A percentile compares a stretch with the other conserved stretches of the same genome.
Evolutionary conservation across 2,113 vertebrate species (phyloP).

Genomic region (Toxostoma redivivum): DNA sequence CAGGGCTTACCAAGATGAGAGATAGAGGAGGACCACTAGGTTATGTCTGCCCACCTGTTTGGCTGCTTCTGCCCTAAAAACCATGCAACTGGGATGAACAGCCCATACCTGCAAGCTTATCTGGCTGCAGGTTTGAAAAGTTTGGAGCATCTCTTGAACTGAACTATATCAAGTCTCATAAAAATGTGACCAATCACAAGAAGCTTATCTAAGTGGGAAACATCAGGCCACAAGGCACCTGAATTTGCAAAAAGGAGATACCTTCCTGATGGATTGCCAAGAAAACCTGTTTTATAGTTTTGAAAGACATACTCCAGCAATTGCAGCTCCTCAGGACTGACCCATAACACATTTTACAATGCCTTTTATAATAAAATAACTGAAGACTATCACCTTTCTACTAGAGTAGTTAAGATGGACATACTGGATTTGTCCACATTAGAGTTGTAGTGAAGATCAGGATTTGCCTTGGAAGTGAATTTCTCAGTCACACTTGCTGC

Average conservation of each 20-base stretch:
- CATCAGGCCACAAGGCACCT: neutral
- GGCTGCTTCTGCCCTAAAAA: neutral
- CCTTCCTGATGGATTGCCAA: neutral
- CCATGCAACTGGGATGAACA: neutral
- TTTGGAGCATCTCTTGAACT: neutral
- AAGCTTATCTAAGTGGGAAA: neutral
- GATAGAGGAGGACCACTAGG: neutral
- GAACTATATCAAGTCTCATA: neutral
- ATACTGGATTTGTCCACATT: neutral
- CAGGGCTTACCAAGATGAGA: neutral
- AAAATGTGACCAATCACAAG: neutral
- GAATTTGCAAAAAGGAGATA: neutral
- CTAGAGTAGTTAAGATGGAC: neutral
- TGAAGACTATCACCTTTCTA: neutral
- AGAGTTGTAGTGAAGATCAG: neutral
- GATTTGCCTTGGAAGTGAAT: neutral
- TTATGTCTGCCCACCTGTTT: neutral
- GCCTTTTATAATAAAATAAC: neutral
- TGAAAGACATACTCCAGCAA: neutral
- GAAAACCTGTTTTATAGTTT: neutral
- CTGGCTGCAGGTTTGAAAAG: neutral
- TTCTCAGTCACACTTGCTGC: neutral
- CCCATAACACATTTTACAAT: neutral
- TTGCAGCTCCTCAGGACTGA: neutral
- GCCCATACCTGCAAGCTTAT: neutral